Base-by-base conservation (phyloP, 1,140 invertebrate species). In the Drosophila setifemur region DNA sequence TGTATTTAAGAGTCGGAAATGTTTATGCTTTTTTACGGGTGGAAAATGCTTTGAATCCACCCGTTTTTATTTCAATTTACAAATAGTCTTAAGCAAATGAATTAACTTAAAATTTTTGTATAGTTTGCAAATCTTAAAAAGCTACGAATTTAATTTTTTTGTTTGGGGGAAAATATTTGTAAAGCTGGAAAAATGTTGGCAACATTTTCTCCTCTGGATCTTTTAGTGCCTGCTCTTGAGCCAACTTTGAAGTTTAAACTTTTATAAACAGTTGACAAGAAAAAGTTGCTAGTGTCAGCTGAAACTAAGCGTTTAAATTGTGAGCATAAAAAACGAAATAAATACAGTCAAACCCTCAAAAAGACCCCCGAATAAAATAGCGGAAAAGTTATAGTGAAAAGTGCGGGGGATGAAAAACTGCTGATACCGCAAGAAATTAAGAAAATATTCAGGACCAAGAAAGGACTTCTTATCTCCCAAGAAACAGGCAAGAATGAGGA, bases 381-480 rank as follows among this genome's bases (percentile, higher is more conserved):
- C 45, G 37, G 45, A 70, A 82, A 82, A 48, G 21, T 75, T 82
- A 43, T 33, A 33, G 44, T 14, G n/a, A n/a, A n/a, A n/a, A n/a
- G n/a, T n/a, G 23, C 6, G 18, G 33, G 3, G 31, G 55, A 40
- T 47, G 37, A 79, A 74, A 79, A 79, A 86, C 60, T 86, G 79
- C 79, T 79, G 74, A 55, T 67, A 47, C 42, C 48, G 74, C 79
- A 85, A 64, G 60, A 72, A 79, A 72, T 74, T 74, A 83, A 60
- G 60, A 55, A 72, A 68, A 79, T 79, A 86, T 86, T 83, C 69
- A n/a, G n/a, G n/a, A 85, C 74, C 79, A 71, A 66, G 57, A 16
- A 33, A 31, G 52, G 37, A 47, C 35, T 52, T 64, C 79, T 83
- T 83, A 83, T 83, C 78, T 79, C 7, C 11, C 21, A 21, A 21